Percentiles rank a stretch among this genome's conserved stretches.
These are phyloP conservation scores for Entomobrya proxima DNA, from an alignment of 2,888 invertebrate genomes.

Conservation along the genomic window DNA sequence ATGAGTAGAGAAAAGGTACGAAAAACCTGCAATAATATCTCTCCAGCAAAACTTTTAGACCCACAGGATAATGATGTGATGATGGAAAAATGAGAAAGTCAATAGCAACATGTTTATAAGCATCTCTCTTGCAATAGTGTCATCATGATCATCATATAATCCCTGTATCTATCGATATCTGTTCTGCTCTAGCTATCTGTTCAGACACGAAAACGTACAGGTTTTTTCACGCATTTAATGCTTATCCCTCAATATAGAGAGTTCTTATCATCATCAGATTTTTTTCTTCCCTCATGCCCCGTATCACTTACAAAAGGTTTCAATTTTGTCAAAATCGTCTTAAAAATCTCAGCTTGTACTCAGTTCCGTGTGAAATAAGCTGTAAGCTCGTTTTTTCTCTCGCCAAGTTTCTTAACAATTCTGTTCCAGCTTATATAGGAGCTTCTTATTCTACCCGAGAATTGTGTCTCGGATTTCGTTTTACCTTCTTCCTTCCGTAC, in stretches of 20 bases:
- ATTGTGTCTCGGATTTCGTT: conserved; percentile 11
- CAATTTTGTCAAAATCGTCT: conserved; percentile 22
- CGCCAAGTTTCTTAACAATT: background rate
- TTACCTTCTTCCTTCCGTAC: conserved; percentile 17
- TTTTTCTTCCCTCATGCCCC: background rate
- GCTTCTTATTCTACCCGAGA: background rate
- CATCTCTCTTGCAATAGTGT: no score
- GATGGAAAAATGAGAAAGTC: background rate
- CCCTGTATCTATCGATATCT: no score
- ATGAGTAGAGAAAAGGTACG: background rate
- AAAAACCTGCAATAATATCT: background rate
- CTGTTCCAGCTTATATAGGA: background rate
- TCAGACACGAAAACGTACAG: background rate
- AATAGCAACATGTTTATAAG: background rate
- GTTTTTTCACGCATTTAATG: conserved; percentile 25
- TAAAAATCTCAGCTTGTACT: background rate
- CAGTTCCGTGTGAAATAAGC: conserved; percentile 1
- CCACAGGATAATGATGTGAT: background rate
- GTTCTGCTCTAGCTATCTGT: no score
- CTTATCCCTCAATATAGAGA: conserved; percentile 1
- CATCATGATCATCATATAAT: no score
- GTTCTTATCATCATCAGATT: conserved; percentile 10
- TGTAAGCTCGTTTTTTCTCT: background rate
- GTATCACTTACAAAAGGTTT: conserved; percentile 29
- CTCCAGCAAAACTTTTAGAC: background rate